A percentile compares a stretch with the other conserved stretches of the same genome.
phyloP scores from a whole-genome alignment of 2,888 invertebrate genomes.

The Apotomis capreana region DNA sequence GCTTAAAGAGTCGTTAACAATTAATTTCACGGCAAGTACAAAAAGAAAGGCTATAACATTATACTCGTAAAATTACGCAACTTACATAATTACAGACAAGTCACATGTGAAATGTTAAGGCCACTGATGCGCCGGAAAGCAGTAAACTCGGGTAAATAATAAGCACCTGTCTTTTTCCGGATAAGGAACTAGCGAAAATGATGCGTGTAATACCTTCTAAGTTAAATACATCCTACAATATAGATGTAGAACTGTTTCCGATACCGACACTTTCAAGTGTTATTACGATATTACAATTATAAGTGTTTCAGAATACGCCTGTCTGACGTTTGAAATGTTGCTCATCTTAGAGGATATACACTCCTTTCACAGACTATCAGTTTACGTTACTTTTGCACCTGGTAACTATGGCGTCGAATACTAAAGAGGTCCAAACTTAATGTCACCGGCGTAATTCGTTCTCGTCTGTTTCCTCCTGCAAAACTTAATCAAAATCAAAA shows the following conservation, averaged over 20 bases:
- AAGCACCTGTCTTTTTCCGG: conserved; percentile 9
- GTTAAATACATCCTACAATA: conserved; percentile 13
- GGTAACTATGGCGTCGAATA: no score
- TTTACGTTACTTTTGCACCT: no score
- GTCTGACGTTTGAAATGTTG: no score
- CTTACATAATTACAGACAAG: not conserved
- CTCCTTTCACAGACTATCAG: no score
- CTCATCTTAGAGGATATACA: no score
- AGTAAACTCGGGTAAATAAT: conserved; percentile 7
- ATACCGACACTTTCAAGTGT: conserved; percentile 4
- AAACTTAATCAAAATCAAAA: no score
- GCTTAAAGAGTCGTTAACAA: no score
- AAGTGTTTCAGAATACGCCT: not conserved
- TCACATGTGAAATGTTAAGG: conserved; percentile 1
- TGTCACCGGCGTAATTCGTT: no score
- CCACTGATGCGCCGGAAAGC: conserved; percentile 3
- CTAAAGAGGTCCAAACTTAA: no score
- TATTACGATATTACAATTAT: not conserved
- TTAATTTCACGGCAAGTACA: not conserved
- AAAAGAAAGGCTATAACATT: not conserved
- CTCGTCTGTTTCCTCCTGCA: no score
- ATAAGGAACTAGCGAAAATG: conserved; percentile 10
- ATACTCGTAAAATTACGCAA: not conserved
- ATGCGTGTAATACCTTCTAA: conserved; percentile 13
- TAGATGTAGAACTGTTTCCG: conserved; percentile 14